Conservation (phyloP, 2,888 invertebrate species). For the Heliconius ethilla region DNA sequence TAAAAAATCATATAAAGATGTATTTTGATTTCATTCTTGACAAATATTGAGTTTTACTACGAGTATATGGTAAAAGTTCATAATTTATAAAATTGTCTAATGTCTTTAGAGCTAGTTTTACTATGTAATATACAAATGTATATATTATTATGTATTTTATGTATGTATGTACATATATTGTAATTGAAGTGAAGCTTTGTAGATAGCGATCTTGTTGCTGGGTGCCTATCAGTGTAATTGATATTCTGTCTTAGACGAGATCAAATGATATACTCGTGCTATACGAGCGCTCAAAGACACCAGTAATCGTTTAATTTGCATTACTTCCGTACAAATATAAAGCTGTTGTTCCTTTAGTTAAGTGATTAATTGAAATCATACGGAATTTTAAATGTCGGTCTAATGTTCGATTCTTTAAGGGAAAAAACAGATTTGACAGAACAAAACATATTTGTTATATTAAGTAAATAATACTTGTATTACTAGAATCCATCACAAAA, state of each 20-base stretch:
- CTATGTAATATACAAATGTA: too few relatives aligned
- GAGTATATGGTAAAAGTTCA: too few relatives aligned
- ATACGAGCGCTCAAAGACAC: not conserved
- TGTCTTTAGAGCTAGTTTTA: too few relatives aligned
- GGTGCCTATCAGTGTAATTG: slow-evolving; percentile 26
- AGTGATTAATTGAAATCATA: not conserved
- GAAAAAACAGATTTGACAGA: too few relatives aligned
- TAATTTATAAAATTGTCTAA: too few relatives aligned
- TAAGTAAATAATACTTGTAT: too few relatives aligned
- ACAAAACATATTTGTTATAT: too few relatives aligned
- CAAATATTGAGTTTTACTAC: too few relatives aligned
- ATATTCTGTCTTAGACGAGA: slow-evolving; percentile 28
- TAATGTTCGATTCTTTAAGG: too few relatives aligned
- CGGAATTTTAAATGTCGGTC: too few relatives aligned
- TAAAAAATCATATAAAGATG: too few relatives aligned
- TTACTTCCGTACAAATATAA: not conserved
- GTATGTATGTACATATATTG: not conserved
- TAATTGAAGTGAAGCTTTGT: slow-evolving; percentile 18
- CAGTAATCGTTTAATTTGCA: not conserved
- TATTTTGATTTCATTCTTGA: too few relatives aligned
- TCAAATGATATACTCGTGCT: not conserved
- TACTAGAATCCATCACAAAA: not conserved
- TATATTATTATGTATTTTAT: not conserved
- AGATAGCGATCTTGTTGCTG: slow-evolving; percentile 24
- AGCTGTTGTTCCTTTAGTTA: not conserved